Evolutionary conservation across 1,140 invertebrate genomes (phyloP).

Genomic region (Telenomus remus): DNA sequence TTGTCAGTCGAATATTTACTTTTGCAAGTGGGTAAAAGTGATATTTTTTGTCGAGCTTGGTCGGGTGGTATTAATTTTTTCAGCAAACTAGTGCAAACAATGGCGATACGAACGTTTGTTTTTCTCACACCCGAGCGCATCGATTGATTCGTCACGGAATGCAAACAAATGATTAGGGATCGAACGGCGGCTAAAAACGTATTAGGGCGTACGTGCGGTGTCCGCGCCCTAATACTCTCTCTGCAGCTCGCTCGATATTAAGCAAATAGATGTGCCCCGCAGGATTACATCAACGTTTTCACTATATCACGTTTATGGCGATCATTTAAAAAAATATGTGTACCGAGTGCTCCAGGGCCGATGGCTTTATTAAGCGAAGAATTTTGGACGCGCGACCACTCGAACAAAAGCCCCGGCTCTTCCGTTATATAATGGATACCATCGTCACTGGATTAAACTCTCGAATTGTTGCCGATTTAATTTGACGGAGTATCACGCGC

Average conservation of each 20-base stretch:
- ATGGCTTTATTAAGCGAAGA: slow-evolving; percentile 42
- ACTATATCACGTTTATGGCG: slow-evolving; percentile 35
- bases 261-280: slow-evolving; percentile 38
- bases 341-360: slow-evolving; percentile 11
- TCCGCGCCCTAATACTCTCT: slow-evolving; percentile 28
- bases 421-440: slow-evolving; percentile 21
- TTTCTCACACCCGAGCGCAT: slow-evolving; percentile 22
- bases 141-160: slow-evolving; percentile 36
- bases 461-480: slow-evolving; percentile 37
- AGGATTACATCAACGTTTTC: slow-evolving; percentile 30
- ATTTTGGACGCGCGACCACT: slow-evolving; percentile 22
- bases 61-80: too few relatives aligned
- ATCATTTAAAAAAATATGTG: slow-evolving; percentile 39
- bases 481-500: neutral
- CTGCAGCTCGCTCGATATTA: slow-evolving; percentile 22
- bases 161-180: slow-evolving; percentile 49
- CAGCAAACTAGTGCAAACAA: too few relatives aligned
- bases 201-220: slow-evolving; percentile 35
- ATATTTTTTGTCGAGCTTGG: slow-evolving; percentile 1
- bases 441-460: slow-evolving; percentile 35
- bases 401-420: slow-evolving; percentile 8
- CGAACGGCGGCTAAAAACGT: slow-evolving; percentile 37
- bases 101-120: slow-evolving; percentile 30
- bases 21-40: slow-evolving; percentile 11
- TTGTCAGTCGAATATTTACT: too few relatives aligned